A percentile compares a stretch with the other conserved stretches of the same genome.
phyloP scores from a whole-genome alignment of 2,888 invertebrate species.

The Dendrolimus houi region DNA sequence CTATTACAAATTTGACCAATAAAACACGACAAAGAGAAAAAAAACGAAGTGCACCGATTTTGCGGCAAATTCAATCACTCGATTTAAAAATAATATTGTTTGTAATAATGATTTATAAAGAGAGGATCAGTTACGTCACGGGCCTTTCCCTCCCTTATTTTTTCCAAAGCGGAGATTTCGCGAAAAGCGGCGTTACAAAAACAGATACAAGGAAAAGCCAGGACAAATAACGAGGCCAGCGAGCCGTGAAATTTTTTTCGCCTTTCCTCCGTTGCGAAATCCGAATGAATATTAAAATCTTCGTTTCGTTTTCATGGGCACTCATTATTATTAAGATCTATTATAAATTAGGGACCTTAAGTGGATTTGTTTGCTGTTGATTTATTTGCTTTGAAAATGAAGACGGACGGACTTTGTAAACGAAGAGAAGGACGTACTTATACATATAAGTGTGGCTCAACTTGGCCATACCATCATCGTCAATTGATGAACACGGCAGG shows the following conservation, averaged over 20 bases:
- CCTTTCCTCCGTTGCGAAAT: conserved; percentile 16
- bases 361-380: background rate
- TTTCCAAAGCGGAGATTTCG: conserved; percentile 23
- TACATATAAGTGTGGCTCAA: no score
- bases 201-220: conserved; percentile 39
- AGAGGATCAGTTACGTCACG: conserved; percentile 24
- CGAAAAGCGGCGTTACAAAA: conserved; percentile 39
- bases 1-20: no score
- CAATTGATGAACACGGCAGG: no score
- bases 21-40: conserved; percentile 2
- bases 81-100: conserved; percentile 28
- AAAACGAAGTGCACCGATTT: conserved; percentile 1
- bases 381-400: no score
- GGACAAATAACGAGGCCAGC: conserved; percentile 41
- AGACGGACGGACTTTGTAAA: no score
- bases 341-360: conserved; percentile 32
- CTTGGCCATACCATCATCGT: no score
- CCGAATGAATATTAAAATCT: conserved; percentile 48
- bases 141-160: conserved; percentile 30
- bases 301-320: conserved; percentile 31
- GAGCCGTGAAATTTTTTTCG: conserved; percentile 33
- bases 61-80: conserved; percentile 13
- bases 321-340: conserved; percentile 35
- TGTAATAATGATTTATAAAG: conserved; percentile 43
- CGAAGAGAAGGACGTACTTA: no score